phyloP scores from a whole-genome alignment of 2,888 invertebrate genomes.

The Cordilura impudica region DNA sequence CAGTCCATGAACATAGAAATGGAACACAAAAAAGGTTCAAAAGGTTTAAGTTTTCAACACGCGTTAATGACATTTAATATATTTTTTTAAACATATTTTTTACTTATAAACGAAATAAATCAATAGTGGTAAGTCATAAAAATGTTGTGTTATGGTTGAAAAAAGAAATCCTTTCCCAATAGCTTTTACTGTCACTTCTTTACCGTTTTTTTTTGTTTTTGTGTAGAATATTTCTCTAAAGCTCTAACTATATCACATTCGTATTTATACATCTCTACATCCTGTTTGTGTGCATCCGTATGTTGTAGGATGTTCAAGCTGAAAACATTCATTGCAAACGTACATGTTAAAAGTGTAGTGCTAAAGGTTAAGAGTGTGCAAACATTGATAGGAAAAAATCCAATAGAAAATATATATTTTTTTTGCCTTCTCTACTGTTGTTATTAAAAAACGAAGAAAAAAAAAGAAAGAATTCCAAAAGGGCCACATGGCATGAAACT shows the following conservation, averaged over 20 bases:
- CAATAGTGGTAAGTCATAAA: too few species aligned
- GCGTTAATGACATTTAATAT: background rate
- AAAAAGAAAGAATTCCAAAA: background rate
- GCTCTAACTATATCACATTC: conserved; percentile 5
- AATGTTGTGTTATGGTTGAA: too few species aligned
- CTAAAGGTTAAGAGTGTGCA: conserved; percentile 61
- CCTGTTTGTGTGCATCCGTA: background rate
- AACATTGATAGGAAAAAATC: conserved; percentile 51
- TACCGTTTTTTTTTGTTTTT: background rate
- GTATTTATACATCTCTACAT: background rate
- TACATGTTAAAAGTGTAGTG: conserved; percentile 44
- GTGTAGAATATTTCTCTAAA: conserved; percentile 30
- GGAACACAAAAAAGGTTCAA: background rate
- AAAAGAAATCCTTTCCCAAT: background rate
- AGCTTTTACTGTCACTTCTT: background rate
- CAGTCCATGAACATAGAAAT: background rate
- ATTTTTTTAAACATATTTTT: too few species aligned
- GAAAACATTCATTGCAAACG: background rate
- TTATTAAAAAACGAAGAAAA: background rate
- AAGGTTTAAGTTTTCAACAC: background rate
- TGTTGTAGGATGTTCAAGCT: background rate
- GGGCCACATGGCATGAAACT: background rate
- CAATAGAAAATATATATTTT: conserved; percentile 12
- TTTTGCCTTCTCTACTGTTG: background rate
- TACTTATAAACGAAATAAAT: too few species aligned